Evolutionary conservation across 2,888 invertebrate species (phyloP), one percentile per base, ranked within the genome.

Genomic region (Koerneria pararmatus): DNA sequence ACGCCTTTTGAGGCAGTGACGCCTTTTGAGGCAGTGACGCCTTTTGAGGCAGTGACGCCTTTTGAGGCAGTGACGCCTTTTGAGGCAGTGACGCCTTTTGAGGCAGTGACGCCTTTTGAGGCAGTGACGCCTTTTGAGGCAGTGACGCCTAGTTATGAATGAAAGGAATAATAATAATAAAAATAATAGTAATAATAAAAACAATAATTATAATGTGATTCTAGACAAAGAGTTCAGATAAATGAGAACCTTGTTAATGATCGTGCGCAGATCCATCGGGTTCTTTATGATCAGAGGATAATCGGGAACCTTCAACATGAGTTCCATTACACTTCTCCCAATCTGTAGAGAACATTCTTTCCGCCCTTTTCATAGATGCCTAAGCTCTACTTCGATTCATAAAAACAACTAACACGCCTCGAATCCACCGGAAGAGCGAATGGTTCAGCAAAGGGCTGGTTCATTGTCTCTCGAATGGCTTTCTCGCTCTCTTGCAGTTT

Each of bases 211-310:
- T n/a, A n/a, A n/a, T n/a, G n/a, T n/a, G n/a, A n/a, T n/a, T n/a
- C n/a, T n/a, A n/a, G n/a, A n/a, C n/a, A n/a, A n/a, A n/a, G n/a
- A n/a, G n/a, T n/a, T n/a, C n/a, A n/a, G n/a, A n/a, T n/a, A 29
- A 29, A 34, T 15, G n/a, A 31, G 19, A 6, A 65, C 65, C 69
- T 77, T 77, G 51, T 73, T 73, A 54, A 77, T 71, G 71, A 98
- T 95, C 82, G 90, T 90, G 82, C 94, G 93, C 89, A 98, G 90
- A 84, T 97, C 95, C 82, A 97, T 92, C 0, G 97, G 97, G 73
- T 90, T 90, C 80, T 92, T 92, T 65, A 97, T 95, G 0, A 95
- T 90, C 83, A 95, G 93, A 82, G 94, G 95, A 85, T 97, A 78
- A 54, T 78, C 77, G 19, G 75, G 74, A n/a, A 73, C 70, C 70